Base-by-base conservation (phyloP, 1,140 invertebrate genomes). In the Elysia chlorotica region DNA sequence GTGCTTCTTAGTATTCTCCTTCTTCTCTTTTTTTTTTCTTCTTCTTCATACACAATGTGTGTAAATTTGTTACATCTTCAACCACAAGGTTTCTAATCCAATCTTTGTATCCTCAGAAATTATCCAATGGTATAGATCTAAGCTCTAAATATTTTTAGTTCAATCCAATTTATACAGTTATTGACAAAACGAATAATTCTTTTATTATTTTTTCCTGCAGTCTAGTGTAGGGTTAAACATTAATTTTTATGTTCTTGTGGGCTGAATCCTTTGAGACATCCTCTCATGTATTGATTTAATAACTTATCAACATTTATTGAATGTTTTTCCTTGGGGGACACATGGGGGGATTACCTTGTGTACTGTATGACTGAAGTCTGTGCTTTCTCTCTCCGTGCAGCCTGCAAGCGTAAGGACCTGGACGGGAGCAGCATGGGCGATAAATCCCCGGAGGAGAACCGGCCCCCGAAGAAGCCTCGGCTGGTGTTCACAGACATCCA, bases 401-500 rank as follows among this genome's bases (percentile, higher is more conserved):
- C 94, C 81, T 98, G 96, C 92, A 99, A 99, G 90, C 93, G 97
- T 91, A 99, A 99, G 94, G 97, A 99, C 89, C 96, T 98, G 59
- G 85, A 86, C 36, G 74, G 74, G 85, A n/a, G n/a, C n/a, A n/a
- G n/a, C n/a, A n/a, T n/a, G n/a, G n/a, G n/a, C n/a, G 91, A 92
- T 68, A 87, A 88, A 78, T 78, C 76, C 14, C 81, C 81, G 37
- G 84, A 87, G 66, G 84, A 83, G 69, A 81, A 82, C 70, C 70
- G 80, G 61, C 76, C 84, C 33, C 82, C 83, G 88, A 99, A 99
- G 92, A 99, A 99, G 90, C 97, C 97, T 74, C 94, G 98, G 87
- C 93, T 99, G 88, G 98, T 99, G 90, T 99, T 99, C 91, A 99
- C 98, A 86, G 98, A 99, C 91, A 95, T 99, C 84, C 98, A 99